Conservation (phyloP, 2,888 invertebrate species). For the Eupithecia subumbrata region DNA sequence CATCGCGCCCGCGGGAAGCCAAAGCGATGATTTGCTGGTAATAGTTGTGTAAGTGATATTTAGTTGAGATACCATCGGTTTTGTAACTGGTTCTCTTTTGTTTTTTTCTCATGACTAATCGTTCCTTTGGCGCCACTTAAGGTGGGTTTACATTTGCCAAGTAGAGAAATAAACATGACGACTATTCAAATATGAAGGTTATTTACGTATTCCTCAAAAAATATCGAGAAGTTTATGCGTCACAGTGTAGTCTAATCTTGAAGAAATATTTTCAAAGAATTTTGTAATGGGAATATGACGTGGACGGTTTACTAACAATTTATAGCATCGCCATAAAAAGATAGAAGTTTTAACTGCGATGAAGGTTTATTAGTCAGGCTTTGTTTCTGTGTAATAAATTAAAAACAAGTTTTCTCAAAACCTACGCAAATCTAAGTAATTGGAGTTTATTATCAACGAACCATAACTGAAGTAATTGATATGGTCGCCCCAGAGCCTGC, state of each 20-base stretch:
- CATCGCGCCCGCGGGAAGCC: conserved; percentile 30
- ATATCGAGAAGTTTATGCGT: too few relatives aligned
- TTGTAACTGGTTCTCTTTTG: conserved; percentile 3
- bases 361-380: not conserved
- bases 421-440: conserved; percentile 3
- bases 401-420: not conserved
- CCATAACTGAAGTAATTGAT: not conserved
- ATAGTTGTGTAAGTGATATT: conserved; percentile 6
- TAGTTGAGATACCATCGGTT: conserved; percentile 2
- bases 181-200: not conserved
- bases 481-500: not conserved
- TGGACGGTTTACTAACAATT: not conserved
- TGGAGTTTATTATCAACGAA: conserved; percentile 3
- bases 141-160: not conserved
- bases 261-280: not conserved
- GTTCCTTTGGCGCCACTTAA: conserved; percentile 2
- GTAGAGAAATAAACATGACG: not conserved
- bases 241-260: not conserved
- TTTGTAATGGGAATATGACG: not conserved
- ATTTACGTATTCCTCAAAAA: too few relatives aligned
- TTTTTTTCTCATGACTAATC: conserved; percentile 3
- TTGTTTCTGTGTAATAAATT: conserved; percentile 8
- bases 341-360: not conserved
- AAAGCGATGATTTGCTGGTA: conserved; percentile 4
- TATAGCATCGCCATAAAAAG: not conserved